Base-by-base conservation (phyloP, 2,113 vertebrate species). In the Callaeas wilsoni region DNA sequence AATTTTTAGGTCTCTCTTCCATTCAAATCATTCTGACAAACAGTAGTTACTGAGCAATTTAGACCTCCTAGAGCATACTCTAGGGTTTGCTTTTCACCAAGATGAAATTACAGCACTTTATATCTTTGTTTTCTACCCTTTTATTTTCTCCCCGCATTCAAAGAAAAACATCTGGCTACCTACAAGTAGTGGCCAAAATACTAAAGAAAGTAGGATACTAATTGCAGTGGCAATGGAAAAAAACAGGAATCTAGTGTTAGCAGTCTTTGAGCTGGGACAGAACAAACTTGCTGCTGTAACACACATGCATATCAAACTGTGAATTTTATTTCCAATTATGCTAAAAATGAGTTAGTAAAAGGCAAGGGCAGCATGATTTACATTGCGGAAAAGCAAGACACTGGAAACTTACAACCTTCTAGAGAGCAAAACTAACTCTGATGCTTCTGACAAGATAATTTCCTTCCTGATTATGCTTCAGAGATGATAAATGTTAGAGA, bases 361-460 rank as follows among this genome's bases (percentile, higher is more conserved):
- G 41, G 18, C 37, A 96, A 87, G n/a, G 64, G 6, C 16, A 70
- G 57, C 19, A 41, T 68, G 47, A 87, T 59, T 96, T 71, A 6
- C 42, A 84, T 18, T 19, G 50, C 4, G 2, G 44, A 41, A 65
- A 86, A 80, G 3, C 8, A 82, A 67, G 76, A 81, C 33, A 18
- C 16, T 59, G 65, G 42, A 94, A 93, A 74, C 5, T 9, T 62
- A 13, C 5, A 41, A 50, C 13, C 32, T 94, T 18, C 50, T 49
- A 27, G 35, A 35, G 8, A 96, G n/a, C 11, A 93, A 83, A 60
- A 22, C 7, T 62, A 84, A 67, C 29, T 78, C 46, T 50, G 56
- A 93, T 87, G n/a, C 9, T 94, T 90, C 50, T 95, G 94, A 87
- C 47, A 82, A 79, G 62, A 81, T 69, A 60, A 91, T 91, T 96